phyloP scores from a whole-genome alignment of 2,113 vertebrate species.

The Perca flavescens region DNA sequence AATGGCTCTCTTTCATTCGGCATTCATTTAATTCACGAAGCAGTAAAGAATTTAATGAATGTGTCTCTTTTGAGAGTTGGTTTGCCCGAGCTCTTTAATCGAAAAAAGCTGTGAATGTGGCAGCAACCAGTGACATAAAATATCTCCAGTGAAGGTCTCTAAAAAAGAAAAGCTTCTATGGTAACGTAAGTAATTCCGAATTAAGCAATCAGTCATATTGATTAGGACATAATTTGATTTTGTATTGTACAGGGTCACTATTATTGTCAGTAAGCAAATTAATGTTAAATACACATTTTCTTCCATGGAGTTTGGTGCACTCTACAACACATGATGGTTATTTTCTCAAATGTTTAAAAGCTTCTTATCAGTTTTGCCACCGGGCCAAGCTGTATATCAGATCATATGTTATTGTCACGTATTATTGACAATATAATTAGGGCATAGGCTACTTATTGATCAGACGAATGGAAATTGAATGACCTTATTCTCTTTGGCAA shows the following conservation, averaged over 20 bases:
- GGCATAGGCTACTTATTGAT: not conserved
- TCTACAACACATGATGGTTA: not conserved
- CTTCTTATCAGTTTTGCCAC: not conserved
- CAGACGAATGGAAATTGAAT: slow-evolving; percentile 11
- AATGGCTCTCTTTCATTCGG: not conserved
- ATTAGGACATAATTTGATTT: not conserved
- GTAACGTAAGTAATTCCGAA: not conserved
- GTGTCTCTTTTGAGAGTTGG: not conserved
- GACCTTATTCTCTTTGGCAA: slow-evolving; percentile 9
- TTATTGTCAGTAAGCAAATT: not conserved
- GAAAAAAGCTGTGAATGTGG: not conserved
- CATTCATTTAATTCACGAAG: not conserved
- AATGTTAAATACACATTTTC: not conserved
- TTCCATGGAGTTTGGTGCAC: not conserved
- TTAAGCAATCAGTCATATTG: not conserved
- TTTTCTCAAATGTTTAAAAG: not conserved
- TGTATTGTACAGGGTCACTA: rapidly evolving
- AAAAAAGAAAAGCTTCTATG: rapidly evolving
- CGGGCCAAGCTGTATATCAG: not conserved
- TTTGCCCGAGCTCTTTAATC: not conserved
- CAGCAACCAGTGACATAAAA: not conserved
- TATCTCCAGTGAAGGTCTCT: not conserved
- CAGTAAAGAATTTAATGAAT: not conserved
- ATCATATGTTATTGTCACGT: not conserved
- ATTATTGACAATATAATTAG: not conserved